Percentiles rank a stretch among this genome's conserved stretches.
These are phyloP conservation scores for Allobates femoralis DNA, from an alignment of 2,797 vertebrate genomes.

Conservation along the genomic window DNA sequence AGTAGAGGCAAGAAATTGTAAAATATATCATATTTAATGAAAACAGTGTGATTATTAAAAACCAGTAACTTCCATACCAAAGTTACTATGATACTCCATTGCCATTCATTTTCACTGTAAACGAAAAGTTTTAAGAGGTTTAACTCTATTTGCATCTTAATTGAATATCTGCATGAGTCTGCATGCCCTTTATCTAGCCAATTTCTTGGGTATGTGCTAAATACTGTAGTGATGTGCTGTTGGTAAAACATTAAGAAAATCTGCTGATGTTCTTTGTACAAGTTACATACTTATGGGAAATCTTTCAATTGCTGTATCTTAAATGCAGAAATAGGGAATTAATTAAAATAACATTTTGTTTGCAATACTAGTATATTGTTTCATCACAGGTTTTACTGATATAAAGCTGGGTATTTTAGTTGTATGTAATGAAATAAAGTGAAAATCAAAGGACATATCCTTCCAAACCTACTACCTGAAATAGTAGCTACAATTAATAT, in stretches of 20 bases:
- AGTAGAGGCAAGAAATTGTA: conserved; percentile 69
- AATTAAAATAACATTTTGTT: neutral
- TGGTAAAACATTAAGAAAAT: conserved; percentile 4
- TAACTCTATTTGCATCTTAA: conserved; percentile 18
- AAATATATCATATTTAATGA: conserved; percentile 72
- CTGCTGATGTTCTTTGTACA: neutral
- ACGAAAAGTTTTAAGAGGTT: conserved; percentile 56
- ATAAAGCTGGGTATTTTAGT: neutral
- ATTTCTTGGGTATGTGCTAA: neutral
- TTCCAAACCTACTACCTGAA: neutral
- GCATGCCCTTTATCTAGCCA: neutral
- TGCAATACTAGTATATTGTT: neutral
- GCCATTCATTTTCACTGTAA: conserved; percentile 55
- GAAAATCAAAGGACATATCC: neutral
- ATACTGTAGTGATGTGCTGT: neutral
- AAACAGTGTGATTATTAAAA: conserved; percentile 67
- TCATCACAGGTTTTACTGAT: neutral
- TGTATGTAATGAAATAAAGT: neutral
- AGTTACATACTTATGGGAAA: neutral
- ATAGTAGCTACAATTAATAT: neutral
- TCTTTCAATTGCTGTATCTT: neutral
- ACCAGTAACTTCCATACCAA: conserved; percentile 58
- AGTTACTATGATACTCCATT: conserved; percentile 41
- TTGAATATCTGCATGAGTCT: conserved; percentile 6
- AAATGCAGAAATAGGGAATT: neutral